Conservation (phyloP, 1,140 invertebrate genomes). For the Gonatopus flavifemur region DNA sequence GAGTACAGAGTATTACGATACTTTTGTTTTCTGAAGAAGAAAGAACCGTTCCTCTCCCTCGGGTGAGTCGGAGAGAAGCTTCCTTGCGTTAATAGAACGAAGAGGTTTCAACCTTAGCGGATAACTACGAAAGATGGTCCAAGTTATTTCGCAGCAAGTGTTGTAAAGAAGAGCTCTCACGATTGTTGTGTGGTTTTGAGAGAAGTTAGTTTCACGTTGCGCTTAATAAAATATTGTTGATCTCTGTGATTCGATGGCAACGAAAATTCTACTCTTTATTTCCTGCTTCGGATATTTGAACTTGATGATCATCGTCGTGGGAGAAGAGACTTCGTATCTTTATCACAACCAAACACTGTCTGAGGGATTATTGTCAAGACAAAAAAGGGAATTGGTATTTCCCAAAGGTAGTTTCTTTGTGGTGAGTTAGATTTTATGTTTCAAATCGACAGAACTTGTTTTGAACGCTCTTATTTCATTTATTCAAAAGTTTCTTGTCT, state of each 20-base stretch:
- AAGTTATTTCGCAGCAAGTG: constrained; percentile 5
- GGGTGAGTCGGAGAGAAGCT: too few species aligned
- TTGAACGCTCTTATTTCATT: not conserved
- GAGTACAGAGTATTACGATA: too few species aligned
- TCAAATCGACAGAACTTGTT: not conserved
- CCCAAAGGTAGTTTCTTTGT: constrained; percentile 62
- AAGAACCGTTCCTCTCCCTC: too few species aligned
- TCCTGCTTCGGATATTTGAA: too few species aligned
- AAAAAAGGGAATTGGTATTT: constrained; percentile 60
- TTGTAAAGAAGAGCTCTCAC: constrained; percentile 1
- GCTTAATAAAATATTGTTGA: constrained; percentile 26
- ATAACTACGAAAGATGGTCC: constrained; percentile 27
- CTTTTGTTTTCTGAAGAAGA: too few species aligned
- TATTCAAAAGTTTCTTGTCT: constrained; percentile 4
- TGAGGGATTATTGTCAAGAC: constrained; percentile 38
- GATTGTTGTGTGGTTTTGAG: constrained; percentile 22
- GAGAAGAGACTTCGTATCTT: constrained; percentile 23
- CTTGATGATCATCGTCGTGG: constrained; percentile 13
- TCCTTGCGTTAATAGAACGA: too few species aligned
- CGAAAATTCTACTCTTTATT: too few species aligned
- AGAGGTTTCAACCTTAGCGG: too few species aligned
- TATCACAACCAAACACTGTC: constrained; percentile 25
- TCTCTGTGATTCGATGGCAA: constrained; percentile 22
- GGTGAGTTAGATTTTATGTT: constrained; percentile 49
- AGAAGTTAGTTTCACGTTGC: constrained; percentile 28